phyloP scores from a whole-genome alignment of 2,797 vertebrate species.

The Enteromius thamalakanensis region DNA sequence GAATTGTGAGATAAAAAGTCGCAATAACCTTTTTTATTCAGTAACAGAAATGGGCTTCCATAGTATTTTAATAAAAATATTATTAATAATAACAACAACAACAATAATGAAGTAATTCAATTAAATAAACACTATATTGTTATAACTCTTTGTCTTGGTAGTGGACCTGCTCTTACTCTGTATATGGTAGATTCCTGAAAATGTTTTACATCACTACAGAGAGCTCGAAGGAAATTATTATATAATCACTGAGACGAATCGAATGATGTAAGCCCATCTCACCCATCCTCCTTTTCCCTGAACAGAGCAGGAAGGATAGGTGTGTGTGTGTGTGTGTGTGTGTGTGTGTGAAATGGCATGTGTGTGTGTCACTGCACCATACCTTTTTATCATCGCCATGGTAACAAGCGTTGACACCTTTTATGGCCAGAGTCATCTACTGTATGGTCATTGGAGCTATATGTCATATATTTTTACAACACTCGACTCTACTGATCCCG shows the following conservation, averaged over 20 bases:
- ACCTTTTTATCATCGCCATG: slow-evolving; percentile 26
- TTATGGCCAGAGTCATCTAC: slow-evolving; percentile 11
- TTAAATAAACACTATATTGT: not conserved
- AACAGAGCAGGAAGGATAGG: slow-evolving; percentile 30
- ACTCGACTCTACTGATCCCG: not conserved
- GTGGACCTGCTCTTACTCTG: not conserved
- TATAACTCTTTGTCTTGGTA: not conserved
- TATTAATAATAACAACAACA: not conserved
- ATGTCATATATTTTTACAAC: not conserved
- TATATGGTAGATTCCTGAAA: slow-evolving; percentile 13
- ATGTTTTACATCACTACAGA: slow-evolving; percentile 9
- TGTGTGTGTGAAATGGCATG: slow-evolving; percentile 11
- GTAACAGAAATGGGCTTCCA: no score
- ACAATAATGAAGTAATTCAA: not conserved
- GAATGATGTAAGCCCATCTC: slow-evolving; percentile 60
- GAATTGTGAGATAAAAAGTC: no score
- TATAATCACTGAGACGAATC: not conserved
- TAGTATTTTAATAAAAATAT: not conserved
- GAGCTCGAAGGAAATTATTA: slow-evolving; percentile 13
- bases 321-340: not conserved
- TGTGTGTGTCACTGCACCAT: slow-evolving; percentile 1
- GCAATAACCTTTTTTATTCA: no score
- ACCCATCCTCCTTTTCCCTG: slow-evolving; percentile 27
- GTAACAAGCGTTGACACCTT: slow-evolving; percentile 22
- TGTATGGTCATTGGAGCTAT: not conserved